A percentile compares a stretch with the other conserved stretches of the same genome.
Evolutionary conservation across 2,113 vertebrate species (phyloP).

Genomic region (Salvelinus sp.): DNA sequence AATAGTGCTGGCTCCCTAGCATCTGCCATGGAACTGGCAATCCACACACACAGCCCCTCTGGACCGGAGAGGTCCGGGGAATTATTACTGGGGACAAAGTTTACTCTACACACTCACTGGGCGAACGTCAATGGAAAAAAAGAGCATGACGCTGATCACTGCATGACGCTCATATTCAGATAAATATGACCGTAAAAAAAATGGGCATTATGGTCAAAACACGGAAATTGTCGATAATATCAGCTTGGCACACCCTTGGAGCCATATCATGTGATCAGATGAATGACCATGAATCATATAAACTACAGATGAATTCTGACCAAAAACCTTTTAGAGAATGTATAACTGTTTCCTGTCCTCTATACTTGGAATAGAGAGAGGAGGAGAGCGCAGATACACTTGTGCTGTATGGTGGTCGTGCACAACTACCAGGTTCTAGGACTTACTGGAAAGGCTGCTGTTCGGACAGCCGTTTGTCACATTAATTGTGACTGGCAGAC

Average conservation of each 20-base stretch:
- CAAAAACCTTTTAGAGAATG: background rate
- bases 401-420: too few species aligned
- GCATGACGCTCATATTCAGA: background rate
- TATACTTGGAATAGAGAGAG: too few species aligned
- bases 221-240: background rate
- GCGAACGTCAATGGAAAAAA: background rate
- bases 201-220: background rate
- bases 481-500: too few species aligned
- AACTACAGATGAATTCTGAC: too few species aligned
- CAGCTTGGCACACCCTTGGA: background rate
- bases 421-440: too few species aligned
- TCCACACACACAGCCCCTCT: slow-evolving; percentile 1
- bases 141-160: background rate
- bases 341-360: slow-evolving; percentile 20
- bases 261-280: slow-evolving; percentile 10
- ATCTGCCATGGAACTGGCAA: slow-evolving; percentile 42
- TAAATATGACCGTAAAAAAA: too few species aligned
- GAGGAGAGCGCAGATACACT: too few species aligned
- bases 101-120: background rate
- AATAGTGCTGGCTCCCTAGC: slow-evolving; percentile 36
- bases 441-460: too few species aligned
- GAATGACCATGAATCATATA: too few species aligned
- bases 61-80: background rate
- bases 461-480: too few species aligned
- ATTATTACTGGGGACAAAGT: background rate